A percentile compares a stretch with the other conserved stretches of the same genome.
Evolutionary conservation across 2,797 vertebrate species (phyloP).

Genomic region (Mormyrops attenuatus): DNA sequence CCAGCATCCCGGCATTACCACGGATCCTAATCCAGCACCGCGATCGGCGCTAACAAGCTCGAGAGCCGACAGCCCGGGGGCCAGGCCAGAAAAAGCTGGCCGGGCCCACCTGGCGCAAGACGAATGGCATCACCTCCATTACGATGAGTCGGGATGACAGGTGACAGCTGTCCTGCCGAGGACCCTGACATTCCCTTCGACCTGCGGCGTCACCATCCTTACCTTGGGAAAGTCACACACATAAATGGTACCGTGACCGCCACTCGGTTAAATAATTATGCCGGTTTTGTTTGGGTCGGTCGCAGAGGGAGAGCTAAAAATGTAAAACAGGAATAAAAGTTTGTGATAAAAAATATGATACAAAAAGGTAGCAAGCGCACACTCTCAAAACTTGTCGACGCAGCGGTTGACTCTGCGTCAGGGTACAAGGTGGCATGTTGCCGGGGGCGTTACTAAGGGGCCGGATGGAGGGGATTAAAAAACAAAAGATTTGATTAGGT

Average conservation of each 20-base stretch:
- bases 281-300: constrained; percentile 56
- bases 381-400: neutral
- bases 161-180: constrained; percentile 64
- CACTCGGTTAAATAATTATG: constrained; percentile 65
- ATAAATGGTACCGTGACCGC: constrained; percentile 57
- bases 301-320: constrained; percentile 18
- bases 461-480: neutral
- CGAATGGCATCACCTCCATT: constrained; percentile 47
- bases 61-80: neutral
- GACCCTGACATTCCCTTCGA: constrained; percentile 50
- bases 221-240: constrained; percentile 50
- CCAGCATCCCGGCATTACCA: neutral
- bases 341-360: neutral
- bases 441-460: neutral
- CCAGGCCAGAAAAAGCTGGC: neutral
- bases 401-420: neutral
- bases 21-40: neutral
- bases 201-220: constrained; percentile 46
- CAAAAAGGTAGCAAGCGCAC: neutral
- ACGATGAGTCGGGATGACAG: constrained; percentile 39
- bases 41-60: constrained; percentile 1
- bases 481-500: neutral
- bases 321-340: neutral
- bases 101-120: constrained; percentile 43
- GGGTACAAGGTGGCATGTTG: neutral